Evolutionary conservation across 2,888 invertebrate genomes (phyloP).

Genomic region (Leptinotarsa juncta): DNA sequence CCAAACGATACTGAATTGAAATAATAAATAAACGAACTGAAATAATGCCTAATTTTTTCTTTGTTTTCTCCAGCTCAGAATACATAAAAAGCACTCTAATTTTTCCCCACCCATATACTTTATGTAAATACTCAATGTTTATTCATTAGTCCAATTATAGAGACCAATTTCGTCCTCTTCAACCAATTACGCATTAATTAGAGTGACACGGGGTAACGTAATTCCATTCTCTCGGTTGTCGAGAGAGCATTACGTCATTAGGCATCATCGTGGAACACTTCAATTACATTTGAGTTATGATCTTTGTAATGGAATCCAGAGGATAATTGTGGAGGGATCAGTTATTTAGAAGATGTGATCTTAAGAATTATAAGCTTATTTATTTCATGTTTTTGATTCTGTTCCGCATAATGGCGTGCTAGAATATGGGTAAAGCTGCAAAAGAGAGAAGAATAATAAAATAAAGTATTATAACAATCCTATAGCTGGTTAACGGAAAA

Average conservation of each 20-base stretch:
- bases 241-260: slow-evolving; percentile 19
- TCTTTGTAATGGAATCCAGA: slow-evolving; percentile 11
- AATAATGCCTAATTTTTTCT: background rate
- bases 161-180: slow-evolving; percentile 31
- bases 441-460: too few species aligned
- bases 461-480: too few species aligned
- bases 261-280: background rate
- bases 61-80: background rate
- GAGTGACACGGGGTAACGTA: slow-evolving; percentile 16
- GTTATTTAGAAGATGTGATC: background rate
- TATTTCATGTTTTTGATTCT: background rate
- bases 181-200: slow-evolving; percentile 37
- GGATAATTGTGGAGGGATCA: background rate
- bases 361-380: too few species aligned
- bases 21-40: background rate
- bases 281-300: slow-evolving; percentile 13
- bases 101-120: slow-evolving; percentile 1
- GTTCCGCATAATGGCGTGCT: too few species aligned
- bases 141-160: slow-evolving; percentile 34
- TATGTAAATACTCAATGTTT: slow-evolving; percentile 33
- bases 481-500: too few species aligned
- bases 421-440: too few species aligned
- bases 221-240: slow-evolving; percentile 17
- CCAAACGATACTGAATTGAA: too few species aligned
- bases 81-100: background rate